Conservation (phyloP, 2,113 vertebrate genomes). For the Nothobranchius kuhntae region DNA sequence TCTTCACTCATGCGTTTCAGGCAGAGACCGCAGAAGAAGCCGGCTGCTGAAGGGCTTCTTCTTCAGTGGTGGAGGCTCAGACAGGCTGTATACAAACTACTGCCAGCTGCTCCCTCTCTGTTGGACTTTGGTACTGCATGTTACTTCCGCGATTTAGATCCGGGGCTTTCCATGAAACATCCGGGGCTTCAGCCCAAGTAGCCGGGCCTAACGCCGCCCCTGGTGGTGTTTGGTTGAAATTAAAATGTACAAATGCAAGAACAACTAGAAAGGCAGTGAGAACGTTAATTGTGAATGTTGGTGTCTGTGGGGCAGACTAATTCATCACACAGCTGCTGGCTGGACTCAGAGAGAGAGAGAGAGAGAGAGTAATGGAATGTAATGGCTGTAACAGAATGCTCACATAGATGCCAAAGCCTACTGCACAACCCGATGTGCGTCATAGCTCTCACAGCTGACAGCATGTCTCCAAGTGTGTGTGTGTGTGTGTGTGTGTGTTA, state of each 20-base stretch:
- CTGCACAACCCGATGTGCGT: conserved; percentile 80
- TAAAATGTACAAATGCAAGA: neutral
- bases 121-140: no score
- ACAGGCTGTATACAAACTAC: no score
- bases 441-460: conserved; percentile 78
- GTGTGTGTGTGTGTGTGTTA: conserved; percentile 32
- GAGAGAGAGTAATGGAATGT: conserved; percentile 61
- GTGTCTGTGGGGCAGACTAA: conserved; percentile 24
- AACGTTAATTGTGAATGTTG: neutral
- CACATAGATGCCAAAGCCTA: conserved; percentile 75
- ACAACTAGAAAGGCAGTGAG: neutral
- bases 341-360: conserved; percentile 61
- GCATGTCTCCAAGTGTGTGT: conserved; percentile 38
- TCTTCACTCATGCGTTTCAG: no score
- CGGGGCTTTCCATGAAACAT: no score
- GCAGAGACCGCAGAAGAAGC: no score
- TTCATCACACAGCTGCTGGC: conserved; percentile 53
- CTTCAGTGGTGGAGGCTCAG: no score
- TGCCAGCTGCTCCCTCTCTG: no score
- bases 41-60: no score
- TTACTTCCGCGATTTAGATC: no score
- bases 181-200: no score
- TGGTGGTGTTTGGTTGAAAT: neutral
- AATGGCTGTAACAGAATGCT: conserved; percentile 78
- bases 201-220: no score